Evolutionary conservation across 1,140 invertebrate genomes (phyloP).

Genomic region (Mya arenaria): DNA sequence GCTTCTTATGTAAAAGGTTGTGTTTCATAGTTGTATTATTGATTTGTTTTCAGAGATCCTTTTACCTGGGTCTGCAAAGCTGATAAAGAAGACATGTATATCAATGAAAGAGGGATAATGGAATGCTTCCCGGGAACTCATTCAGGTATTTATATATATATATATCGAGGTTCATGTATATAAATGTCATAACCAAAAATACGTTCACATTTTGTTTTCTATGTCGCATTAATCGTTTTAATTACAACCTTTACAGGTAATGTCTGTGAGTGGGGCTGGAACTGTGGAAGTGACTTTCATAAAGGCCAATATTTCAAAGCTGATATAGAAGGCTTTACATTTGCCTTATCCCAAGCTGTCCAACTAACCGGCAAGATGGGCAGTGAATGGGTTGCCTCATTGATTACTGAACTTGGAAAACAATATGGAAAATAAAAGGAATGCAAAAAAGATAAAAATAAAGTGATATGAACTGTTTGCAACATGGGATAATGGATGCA

Average conservation of each 20-base stretch:
- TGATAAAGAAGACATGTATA: background rate
- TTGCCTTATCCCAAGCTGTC: slow-evolving; percentile 12
- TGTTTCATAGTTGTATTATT: background rate
- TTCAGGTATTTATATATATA: background rate
- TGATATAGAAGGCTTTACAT: slow-evolving; percentile 16
- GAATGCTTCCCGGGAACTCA: background rate
- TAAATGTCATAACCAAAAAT: background rate
- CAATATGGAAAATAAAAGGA: background rate
- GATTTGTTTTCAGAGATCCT: background rate
- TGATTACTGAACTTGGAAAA: background rate
- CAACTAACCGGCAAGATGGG: background rate
- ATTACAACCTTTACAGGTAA: background rate
- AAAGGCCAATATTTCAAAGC: background rate
- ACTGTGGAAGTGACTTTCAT: slow-evolving; percentile 13
- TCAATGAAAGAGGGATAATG: slow-evolving; percentile 3
- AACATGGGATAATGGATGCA: too few relatives aligned
- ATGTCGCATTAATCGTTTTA: background rate
- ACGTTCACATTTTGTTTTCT: background rate
- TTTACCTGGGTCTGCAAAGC: background rate
- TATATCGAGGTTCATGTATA: background rate
- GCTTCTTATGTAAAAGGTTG: background rate
- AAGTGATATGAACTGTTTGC: too few relatives aligned
- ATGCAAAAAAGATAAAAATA: too few relatives aligned
- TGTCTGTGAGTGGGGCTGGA: slow-evolving; percentile 6
- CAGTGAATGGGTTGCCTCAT: background rate